Percentiles rank a stretch among this genome's conserved stretches.
phyloP scores from a whole-genome alignment of 1,140 invertebrate genomes.

The Cephus cinctus region DNA sequence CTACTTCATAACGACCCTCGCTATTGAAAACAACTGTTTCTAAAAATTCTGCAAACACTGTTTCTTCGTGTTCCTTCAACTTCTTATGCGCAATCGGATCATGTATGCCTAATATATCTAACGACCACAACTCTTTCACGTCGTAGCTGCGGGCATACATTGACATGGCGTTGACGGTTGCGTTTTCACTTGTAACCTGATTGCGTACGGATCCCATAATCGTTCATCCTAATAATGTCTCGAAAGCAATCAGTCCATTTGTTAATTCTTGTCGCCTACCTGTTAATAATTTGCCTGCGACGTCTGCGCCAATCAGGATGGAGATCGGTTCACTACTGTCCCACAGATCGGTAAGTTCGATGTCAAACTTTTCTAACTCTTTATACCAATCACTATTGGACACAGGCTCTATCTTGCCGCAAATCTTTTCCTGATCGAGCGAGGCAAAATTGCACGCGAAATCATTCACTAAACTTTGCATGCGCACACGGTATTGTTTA shows the following conservation, averaged over 20 bases:
- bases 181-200: too few relatives aligned
- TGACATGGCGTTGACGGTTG: conserved; percentile 14
- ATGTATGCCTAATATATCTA: conserved; percentile 43
- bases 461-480: conserved; percentile 5
- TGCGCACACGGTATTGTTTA: conserved; percentile 11
- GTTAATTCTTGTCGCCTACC: conserved; percentile 19
- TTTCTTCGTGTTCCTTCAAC: conserved; percentile 20
- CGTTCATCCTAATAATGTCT: conserved; percentile 36
- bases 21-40: conserved; percentile 26
- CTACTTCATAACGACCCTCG: too few relatives aligned
- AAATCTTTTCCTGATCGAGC: conserved; percentile 20
- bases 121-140: conserved; percentile 39
- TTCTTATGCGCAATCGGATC: conserved; percentile 39
- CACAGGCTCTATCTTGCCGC: conserved; percentile 7
- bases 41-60: conserved; percentile 23
- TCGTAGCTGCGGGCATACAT: conserved; percentile 20
- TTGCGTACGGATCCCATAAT: too few relatives aligned
- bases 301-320: conserved; percentile 33
- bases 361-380: conserved; percentile 12
- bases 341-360: conserved; percentile 19
- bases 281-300: conserved; percentile 36
- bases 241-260: conserved; percentile 24
- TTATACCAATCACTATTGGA: conserved; percentile 1
- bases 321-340: conserved; percentile 14
- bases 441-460: conserved; percentile 20